Conservation (phyloP, 2,113 vertebrate species). For the Coptodon bakossiorum region DNA sequence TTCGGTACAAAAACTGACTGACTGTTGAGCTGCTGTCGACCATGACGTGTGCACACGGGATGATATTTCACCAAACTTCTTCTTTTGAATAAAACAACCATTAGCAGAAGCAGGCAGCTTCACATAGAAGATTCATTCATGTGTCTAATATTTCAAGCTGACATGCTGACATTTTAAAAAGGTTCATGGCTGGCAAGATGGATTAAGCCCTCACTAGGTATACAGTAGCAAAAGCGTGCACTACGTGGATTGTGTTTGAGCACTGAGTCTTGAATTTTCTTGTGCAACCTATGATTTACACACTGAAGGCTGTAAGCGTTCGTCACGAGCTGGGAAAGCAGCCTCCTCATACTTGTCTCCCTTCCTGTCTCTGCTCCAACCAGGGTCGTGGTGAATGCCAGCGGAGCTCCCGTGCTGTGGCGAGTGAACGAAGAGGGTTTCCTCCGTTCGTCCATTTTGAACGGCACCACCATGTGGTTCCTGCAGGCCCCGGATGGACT, state of each 20-base stretch:
- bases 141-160: background rate
- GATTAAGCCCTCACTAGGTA: background rate
- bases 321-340: background rate
- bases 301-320: background rate
- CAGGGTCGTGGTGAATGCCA: slow-evolving; percentile 85
- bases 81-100: background rate
- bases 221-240: background rate
- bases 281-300: background rate
- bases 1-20: background rate
- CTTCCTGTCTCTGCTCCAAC: background rate
- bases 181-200: background rate
- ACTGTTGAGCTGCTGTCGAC: background rate
- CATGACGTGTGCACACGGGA: background rate
- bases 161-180: background rate
- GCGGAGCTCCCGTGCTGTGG: slow-evolving; percentile 86
- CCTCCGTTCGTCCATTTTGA: slow-evolving; percentile 83
- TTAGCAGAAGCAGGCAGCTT: background rate
- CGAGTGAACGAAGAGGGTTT: slow-evolving; percentile 83
- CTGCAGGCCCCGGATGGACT: slow-evolving; percentile 83
- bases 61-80: background rate
- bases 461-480: slow-evolving; percentile 82
- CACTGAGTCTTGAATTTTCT: background rate
- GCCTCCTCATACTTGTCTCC: background rate
- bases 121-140: background rate
- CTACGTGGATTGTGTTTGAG: background rate